These are phyloP conservation scores for Octopus bimaculoides DNA, from an alignment of 1,140 invertebrate species.

Conservation along the genomic window DNA sequence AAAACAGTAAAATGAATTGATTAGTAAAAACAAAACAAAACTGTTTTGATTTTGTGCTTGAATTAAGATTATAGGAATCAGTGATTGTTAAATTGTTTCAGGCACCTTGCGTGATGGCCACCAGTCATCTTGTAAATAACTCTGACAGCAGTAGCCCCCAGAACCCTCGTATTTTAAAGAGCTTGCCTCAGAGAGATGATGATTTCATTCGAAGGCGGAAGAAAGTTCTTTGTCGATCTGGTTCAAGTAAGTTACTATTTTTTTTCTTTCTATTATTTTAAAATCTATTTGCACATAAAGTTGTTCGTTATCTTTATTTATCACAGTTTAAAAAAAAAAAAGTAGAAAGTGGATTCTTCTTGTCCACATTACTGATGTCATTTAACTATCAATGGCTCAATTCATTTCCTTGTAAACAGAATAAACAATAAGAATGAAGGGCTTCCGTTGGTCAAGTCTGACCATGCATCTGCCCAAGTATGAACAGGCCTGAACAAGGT, in stretches of 20 bases:
- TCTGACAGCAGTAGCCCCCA: not conserved
- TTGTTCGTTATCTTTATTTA: not conserved
- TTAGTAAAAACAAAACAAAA: not conserved
- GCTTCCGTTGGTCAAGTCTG: too few species aligned
- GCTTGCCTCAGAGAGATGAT: not conserved
- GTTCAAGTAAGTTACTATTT: conserved; percentile 38
- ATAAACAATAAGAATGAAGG: too few species aligned
- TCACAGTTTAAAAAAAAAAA: too few species aligned
- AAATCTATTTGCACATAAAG: not conserved
- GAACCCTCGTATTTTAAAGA: not conserved
- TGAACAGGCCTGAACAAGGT: too few species aligned
- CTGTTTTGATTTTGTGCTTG: not conserved
- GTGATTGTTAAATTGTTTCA: not conserved
- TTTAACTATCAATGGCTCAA: not conserved
- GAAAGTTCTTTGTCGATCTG: not conserved
- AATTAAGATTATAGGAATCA: not conserved
- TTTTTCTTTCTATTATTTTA: not conserved
- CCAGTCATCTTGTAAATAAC: not conserved
- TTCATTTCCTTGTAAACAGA: too few species aligned
- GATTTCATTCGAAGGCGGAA: not conserved
- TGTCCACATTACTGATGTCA: not conserved
- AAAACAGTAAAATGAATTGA: not conserved
- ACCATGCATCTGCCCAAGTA: too few species aligned
- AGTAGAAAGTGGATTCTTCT: not conserved
- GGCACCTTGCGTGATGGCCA: not conserved